Base-by-base conservation (phyloP, 2,888 invertebrate genomes). In the Ophion slaviceki region DNA sequence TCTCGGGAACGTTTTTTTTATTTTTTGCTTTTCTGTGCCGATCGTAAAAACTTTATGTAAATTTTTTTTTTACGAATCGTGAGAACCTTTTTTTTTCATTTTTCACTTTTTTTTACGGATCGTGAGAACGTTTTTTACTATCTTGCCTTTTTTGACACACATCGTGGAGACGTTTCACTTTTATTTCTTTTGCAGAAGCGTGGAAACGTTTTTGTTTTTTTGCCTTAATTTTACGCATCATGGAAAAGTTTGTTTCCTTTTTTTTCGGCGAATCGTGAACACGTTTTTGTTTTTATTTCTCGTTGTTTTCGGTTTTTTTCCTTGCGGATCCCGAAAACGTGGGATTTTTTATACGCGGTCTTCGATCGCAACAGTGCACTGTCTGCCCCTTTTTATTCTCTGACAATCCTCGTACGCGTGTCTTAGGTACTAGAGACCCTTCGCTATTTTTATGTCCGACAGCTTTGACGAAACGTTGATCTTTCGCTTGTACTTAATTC, bases 281-380 rank as follows among this genome's bases (percentile, higher is more conserved):
- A 70, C 28, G 36, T 10, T 80, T 74, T 20, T 57, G 14, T 14
- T 53, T 72, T 32, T 32, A 32, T 32, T 32, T 32, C 32, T 2
- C 32, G 32, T 32, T 4, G 2, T 32, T 32, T 2, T 32, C 32
- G 32, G 4, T 32, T 14, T 53, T 53, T 4, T 40, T 40, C 7
- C 40, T 8, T 8, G 17, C 53, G 17, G 17, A 17, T 57, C 36
- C 67, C 57, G 17, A 24, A 47, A 20, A 77, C 45, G 5, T n/a
- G 36, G 17, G 8, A 32, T 45, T 24, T 53, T 28, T 45, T 45
- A 14, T 57, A 7, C 57, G 32, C 20, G 76, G 74, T 86, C 77
- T 80, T 57, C 36, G 40, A 71, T 53, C 47, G 72, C 79, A 77
- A 74, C 83, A 83, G 86, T 83, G 86, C 72, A 61, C 80, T 74